Base-by-base conservation (phyloP, 2,797 vertebrate species). In the Numenius phaeopus region DNA sequence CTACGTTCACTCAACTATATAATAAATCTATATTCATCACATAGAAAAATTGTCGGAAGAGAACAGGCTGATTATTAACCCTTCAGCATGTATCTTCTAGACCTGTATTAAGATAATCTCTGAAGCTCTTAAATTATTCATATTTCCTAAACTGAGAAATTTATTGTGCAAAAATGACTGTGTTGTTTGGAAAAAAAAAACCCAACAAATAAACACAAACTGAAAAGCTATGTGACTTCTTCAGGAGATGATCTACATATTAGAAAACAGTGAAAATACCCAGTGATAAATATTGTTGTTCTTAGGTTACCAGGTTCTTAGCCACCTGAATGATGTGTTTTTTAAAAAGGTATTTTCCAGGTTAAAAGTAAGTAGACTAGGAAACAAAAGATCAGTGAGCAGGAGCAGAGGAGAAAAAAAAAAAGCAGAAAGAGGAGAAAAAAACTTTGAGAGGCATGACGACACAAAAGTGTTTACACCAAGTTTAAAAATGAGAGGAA, bases 1-100 rank as follows among this genome's bases (percentile, higher is more conserved):
- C 6, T 79, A 17, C 4, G 0, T 54, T 65, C 30, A 76, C 1
- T 5, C n/a, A 37, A 50, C 23, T 64, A 6, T 62, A 11, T 29
- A 47, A 83, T 59, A 62, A 87, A 59, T 47, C 12, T 65, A 6
- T 73, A 40, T 71, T 84, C 14, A 58, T 22, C 34, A 50, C 5
- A 17, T 4, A 67, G 8, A 50, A 79, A 84, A 65, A 57, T 17
- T 54, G 5, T 24, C 4, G 12, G 10, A 42, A 64, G 4, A 46
- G 9, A 80, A 44, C 18, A 64, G 5, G 11, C 4, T 62, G 32
- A 90, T 70, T 62, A 67, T 54, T 52, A 52, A 64, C 7, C 8
- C 5, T 87, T 64, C 34, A 40, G 11, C 10, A 29, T 27, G 5
- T 42, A 40, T 11, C 2, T 27, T 79, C 42, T 85, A 78, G 27